Evolutionary conservation across 2,797 vertebrate species (phyloP).

Genomic region (Streptopelia turtur): DNA sequence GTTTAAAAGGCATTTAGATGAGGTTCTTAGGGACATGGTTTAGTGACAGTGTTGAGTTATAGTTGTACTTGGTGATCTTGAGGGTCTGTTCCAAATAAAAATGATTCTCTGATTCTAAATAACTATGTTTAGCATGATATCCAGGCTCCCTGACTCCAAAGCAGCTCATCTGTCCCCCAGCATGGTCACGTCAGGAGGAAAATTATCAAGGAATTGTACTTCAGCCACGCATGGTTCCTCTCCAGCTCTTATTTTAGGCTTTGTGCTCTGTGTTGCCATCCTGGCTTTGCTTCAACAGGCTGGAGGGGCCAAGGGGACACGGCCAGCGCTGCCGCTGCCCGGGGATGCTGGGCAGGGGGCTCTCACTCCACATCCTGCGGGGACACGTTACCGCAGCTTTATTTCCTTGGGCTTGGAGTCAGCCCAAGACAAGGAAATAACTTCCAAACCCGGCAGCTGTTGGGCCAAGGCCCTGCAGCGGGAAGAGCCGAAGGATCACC

Average conservation of each 20-base stretch:
- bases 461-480: not conserved
- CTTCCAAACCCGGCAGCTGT: conserved; percentile 10
- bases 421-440: not conserved
- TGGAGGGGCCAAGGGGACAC: not conserved
- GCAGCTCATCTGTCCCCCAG: not conserved
- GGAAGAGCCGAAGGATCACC: not conserved
- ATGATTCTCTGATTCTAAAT: not conserved
- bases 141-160: not conserved
- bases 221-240: not conserved
- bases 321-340: not conserved
- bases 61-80: too few relatives aligned
- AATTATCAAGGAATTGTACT: not conserved
- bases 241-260: not conserved
- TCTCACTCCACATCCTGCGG: not conserved
- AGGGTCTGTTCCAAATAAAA: too few relatives aligned
- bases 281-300: not conserved
- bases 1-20: too few relatives aligned
- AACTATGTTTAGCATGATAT: not conserved
- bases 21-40: too few relatives aligned
- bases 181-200: not conserved
- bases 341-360: not conserved
- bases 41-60: too few relatives aligned
- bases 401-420: not conserved
- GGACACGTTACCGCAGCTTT: not conserved
- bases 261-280: not conserved